Base-by-base conservation (phyloP, 2,888 invertebrate genomes). In the Ommatoiulus sabulosus region DNA sequence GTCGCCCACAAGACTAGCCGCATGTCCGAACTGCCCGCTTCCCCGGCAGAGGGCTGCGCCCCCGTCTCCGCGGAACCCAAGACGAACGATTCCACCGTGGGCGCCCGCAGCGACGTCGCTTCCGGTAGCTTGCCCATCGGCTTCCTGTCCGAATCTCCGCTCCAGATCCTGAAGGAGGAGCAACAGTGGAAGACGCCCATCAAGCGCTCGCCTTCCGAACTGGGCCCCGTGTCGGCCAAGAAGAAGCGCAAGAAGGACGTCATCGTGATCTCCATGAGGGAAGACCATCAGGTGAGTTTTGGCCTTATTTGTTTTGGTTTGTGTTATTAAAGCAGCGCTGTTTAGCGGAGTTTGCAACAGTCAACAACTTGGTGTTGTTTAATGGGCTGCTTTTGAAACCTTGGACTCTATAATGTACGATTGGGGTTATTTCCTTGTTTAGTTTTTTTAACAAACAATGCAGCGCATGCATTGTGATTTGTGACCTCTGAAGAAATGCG, bases 201-300 rank as follows among this genome's bases (percentile, higher is more conserved):
- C 46, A 87, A 87, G 87, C 1, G 87, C 0, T 20, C 87, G 35
- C 35, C 48, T 20, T 46, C 46, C 24, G 87, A 87, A 24, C 35
- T 48, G 12, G 87, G 46, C 7, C 44, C 88, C 44, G 10, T 24
- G 44, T 84, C 80, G 12, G 44, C 88, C 35, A 84, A 80, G 44
- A 88, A 88, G 88, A 44, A 72, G 46, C 43, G 84, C 17, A 88
- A 88, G 84, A 88, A 88, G 84, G 88, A 88, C 46, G 88, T 88
- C 20, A 88, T 88, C 35, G 88, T 88, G 46, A 88, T 88, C 44
- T 88, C 88, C 17, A 88, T 88, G 88, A 84, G 80, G 84, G 88
- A 88, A 1, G 88, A 88, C 44, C 88, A 88, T 52, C 87, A 63
- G 57, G 87, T 63, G 46, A 87, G 85, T 85, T 52, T 52, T 20